Evolutionary conservation across 2,888 invertebrate genomes (phyloP).

Genomic region (Venustoraphidia nigricollis): DNA sequence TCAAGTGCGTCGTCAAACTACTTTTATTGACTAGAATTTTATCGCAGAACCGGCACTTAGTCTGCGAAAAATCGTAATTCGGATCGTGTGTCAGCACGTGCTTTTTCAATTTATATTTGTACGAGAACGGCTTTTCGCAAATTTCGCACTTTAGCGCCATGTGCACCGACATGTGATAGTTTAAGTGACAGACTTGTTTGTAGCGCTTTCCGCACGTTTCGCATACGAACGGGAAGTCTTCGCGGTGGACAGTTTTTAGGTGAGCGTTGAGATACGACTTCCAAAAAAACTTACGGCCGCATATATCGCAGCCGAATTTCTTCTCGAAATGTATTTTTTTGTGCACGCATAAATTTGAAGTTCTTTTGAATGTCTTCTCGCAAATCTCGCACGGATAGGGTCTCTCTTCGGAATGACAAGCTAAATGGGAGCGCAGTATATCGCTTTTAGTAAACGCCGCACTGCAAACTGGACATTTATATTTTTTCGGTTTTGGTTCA

Average conservation of each 20-base stretch:
- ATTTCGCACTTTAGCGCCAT: background rate
- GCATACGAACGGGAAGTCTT: slow-evolving; percentile 29
- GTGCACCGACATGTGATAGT: no score
- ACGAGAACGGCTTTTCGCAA: background rate
- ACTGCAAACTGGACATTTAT: no score
- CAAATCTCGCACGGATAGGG: slow-evolving; percentile 8
- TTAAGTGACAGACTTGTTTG: slow-evolving; percentile 14
- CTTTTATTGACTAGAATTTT: background rate
- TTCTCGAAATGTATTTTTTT: background rate
- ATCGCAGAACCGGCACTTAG: background rate
- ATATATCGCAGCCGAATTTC: slow-evolving; percentile 25
- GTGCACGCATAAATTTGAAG: slow-evolving; percentile 9
- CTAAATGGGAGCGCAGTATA: no score
- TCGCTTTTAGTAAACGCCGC: no score
- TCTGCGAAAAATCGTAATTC: background rate
- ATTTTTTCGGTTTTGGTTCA: no score
- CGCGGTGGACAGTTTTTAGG: background rate
- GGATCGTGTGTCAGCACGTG: background rate
- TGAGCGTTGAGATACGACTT: no score
- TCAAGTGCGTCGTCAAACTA: background rate
- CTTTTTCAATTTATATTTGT: background rate
- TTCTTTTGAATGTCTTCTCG: slow-evolving; percentile 10
- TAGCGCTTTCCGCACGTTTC: slow-evolving; percentile 31
- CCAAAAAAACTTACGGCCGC: slow-evolving; percentile 17
- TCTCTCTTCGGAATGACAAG: no score